Base-by-base conservation (phyloP, 2,113 vertebrate genomes). In the Condylura cristata region DNA sequence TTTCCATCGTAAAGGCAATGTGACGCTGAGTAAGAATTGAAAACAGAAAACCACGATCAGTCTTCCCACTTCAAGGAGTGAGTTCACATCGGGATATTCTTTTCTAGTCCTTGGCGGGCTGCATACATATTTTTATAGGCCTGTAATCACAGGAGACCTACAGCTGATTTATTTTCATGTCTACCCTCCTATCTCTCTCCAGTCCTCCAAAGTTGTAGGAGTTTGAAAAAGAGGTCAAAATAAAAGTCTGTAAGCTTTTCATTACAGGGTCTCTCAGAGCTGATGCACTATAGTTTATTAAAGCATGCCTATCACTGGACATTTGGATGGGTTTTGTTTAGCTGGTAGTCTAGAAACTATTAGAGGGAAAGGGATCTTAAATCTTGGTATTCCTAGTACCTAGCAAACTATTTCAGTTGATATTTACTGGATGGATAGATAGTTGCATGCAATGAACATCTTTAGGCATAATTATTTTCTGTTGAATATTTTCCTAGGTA, bases 121-220 rank as follows among this genome's bases (percentile, higher is more conserved):
- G 41, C 30, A 32, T 26, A 89, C 89, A 76, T 74, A 70, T 37
- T 92, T 92, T 94, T 85, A 81, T 34, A 53, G 26, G 87, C 70
- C n/a, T 58, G 68, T 60, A 84, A 68, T 70, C 26, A 65, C 26
- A 65, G 72, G 26, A 63, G 34, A 79, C 78, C 61, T 8, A 86
- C 2, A 51, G 86, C 58, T 91, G 75, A 90, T 75, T 88, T 76
- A 24, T 94, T 92, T 89, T 86, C 37, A n/a, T 18, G 74, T 92
- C 71, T 41, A 51, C 12, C 44, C 71, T n/a, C 30, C 71, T 30
- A 30, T 34, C 81, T 66, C 46, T 24, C 46, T 72, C 75, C 51
- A 17, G 37, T 76, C 65, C 95, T 91, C 83, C 34, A 79, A 51
- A 86, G 70, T 34, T 66, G 26, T 7, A 66, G 65, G 60, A 24